Percentiles rank a stretch among this genome's conserved stretches.
Evolutionary conservation across 2,797 vertebrate species (phyloP).

Genomic region (Picus viridis): DNA sequence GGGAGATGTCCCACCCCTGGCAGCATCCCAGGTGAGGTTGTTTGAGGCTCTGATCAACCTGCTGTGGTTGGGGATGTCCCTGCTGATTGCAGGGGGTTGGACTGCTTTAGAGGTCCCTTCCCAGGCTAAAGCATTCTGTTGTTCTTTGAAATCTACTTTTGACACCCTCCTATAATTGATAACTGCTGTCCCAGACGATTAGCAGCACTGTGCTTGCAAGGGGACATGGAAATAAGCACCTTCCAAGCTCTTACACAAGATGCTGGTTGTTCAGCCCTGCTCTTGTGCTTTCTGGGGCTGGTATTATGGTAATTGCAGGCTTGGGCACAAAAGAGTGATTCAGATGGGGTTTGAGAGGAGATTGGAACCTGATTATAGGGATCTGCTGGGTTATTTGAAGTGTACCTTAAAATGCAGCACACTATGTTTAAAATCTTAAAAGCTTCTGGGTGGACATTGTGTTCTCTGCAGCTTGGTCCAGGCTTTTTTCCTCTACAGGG

Average conservation of each 20-base stretch:
- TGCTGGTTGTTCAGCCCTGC: neutral
- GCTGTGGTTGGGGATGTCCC: no score
- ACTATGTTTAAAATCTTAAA: neutral
- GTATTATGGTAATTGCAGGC: neutral
- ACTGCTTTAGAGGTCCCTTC: no score
- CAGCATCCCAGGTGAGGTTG: no score
- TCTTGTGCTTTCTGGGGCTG: neutral
- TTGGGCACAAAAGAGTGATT: neutral
- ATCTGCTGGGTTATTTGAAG: neutral
- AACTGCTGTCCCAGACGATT: neutral
- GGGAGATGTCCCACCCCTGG: no score
- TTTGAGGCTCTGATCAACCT: no score
- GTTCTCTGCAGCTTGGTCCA: rapidly evolving
- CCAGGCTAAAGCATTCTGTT: no score
- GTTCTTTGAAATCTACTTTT: no score
- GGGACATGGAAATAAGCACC: neutral
- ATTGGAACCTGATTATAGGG: neutral
- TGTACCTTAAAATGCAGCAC: neutral
- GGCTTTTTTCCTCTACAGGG: no score
- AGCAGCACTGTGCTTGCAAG: neutral
- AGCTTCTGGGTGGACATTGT: neutral
- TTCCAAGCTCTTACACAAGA: neutral
- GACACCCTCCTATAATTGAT: neutral
- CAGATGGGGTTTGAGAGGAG: neutral
- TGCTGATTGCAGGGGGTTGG: no score